Evolutionary conservation across 1,140 invertebrate genomes (phyloP), one percentile per base, ranked within the genome.

Genomic region (Drosophila orena): DNA sequence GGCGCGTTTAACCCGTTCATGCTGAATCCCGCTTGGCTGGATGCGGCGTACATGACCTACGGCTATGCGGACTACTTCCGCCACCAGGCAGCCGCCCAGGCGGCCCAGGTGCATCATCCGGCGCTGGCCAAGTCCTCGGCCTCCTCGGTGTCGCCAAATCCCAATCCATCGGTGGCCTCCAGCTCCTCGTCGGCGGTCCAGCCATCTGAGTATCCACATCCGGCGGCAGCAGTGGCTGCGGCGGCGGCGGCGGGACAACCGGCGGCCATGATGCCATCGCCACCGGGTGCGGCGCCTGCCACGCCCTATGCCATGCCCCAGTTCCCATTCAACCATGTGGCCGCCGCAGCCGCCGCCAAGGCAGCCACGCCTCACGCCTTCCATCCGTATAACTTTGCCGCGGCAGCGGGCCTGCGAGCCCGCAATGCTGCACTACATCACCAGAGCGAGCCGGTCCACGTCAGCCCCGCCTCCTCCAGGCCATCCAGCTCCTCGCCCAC

Each of bases 21-120:
- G 20, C 84, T 97, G 15, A 96, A 95, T 68, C 95, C 96, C 0
- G 94, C 94, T 10, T 97, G 96, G 96, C 90, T 97, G 53, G 96
- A 97, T 68, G 94, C 95, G 2, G 94, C 95, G 0, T 97, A 96
- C 86, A 93, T 96, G 85, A 92, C 91, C 42, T 96, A 96, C 84
- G 94, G 95, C 4, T 96, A 96, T 93, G 94, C 93, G n/a, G 96
- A 95, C 88, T 94, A 76, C 91, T 93, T 81, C 79, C 93, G 61
- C 65, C 93, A 73, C 52, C 93, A 83, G 73, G 90, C 90, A 3
- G 90, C 90, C 4, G 90, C 86, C 22, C 66, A 70, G 52, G 84
- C 84, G 7, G 86, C 76, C 11, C 64, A 68, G 46, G 77, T 84
- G 1, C 91, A 68, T 53, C 93, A 70, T 92, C 95, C 75, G 77